Base-by-base conservation (phyloP, 2,888 invertebrate genomes). In the Scaptodrosophila latifasciaeformis region DNA sequence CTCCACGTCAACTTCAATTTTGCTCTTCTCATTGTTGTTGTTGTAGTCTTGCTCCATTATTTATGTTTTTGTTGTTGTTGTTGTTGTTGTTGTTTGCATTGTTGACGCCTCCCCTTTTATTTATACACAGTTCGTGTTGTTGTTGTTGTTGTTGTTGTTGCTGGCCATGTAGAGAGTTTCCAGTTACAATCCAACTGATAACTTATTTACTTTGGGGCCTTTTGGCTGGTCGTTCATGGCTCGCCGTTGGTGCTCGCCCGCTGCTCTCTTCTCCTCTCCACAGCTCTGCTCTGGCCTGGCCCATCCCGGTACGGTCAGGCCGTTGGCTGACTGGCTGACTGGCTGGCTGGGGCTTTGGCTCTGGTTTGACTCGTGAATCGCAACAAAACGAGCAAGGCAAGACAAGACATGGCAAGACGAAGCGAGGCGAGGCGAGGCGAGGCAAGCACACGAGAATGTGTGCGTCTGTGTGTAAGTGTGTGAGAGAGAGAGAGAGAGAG, bases 21-120 rank as follows among this genome's bases (percentile, higher is more conserved):
- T 45, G 51, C 34, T 31, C 35, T 21, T 39, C 57, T 19, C 40
- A 43, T 18, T 47, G 39, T 15, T 49, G 48, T 49, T 35, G 51
- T 37, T 46, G 17, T 48, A 18, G 12, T 34, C 34, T 48, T 30
- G n/a, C 37, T 35, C 47, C 35, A 47, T 9, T 34, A 17, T n/a
- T 31, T 30, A n/a, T 43, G 31, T 40, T 21, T 27, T 45, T 27
- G 35, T 51, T 45, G 30, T 17, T 30, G 42, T 10, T 37, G 43
- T 51, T 35, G 45, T 42, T 56, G 39, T 54, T 47, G 46, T 56
- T 42, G 54, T 61, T 50, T 49, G 43, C 49, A 56, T 64, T 68
- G 68, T 76, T 75, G 77, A 82, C 83, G 78, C 83, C 83, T 82
- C 83, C 83, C 82, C 81, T 82, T 83, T 80, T 81, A 58, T 64